These are phyloP conservation scores for Drosophila miranda DNA, from an alignment of 1,140 invertebrate species.

Conservation along the genomic window DNA sequence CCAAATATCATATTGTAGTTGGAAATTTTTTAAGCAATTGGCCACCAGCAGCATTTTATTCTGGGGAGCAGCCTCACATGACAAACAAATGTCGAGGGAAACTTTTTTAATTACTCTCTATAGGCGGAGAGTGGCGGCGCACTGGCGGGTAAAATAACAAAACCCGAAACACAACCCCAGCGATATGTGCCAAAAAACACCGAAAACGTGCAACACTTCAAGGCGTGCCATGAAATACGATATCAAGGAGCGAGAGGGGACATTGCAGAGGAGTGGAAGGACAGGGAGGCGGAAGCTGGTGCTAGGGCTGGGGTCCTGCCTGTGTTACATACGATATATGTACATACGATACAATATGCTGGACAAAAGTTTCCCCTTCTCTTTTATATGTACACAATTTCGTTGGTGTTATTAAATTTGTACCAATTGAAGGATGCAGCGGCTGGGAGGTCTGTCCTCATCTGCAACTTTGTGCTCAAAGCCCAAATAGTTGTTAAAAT, in stretches of 20 bases:
- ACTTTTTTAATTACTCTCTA: slow-evolving; percentile 55
- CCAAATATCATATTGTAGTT: slow-evolving; percentile 18
- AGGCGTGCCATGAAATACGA: slow-evolving; percentile 44
- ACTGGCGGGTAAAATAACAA: slow-evolving; percentile 1
- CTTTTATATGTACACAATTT: not conserved
- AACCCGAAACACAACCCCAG: slow-evolving; percentile 21
- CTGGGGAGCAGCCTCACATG: slow-evolving; percentile 11
- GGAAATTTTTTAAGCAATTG: slow-evolving; percentile 5
- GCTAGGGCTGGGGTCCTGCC: not conserved
- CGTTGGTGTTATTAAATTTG: slow-evolving; percentile 16
- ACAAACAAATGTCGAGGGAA: slow-evolving; percentile 47
- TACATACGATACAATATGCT: slow-evolving; percentile 6
- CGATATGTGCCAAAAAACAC: slow-evolving; percentile 28
- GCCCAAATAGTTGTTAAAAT: too few relatives aligned
- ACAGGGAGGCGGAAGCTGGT: too few relatives aligned
- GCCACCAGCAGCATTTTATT: slow-evolving; percentile 4
- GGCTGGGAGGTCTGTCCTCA: not conserved
- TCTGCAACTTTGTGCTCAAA: not conserved
- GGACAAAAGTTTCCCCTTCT: slow-evolving; percentile 5
- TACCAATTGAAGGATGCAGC: slow-evolving; percentile 7
- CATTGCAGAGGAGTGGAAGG: slow-evolving; percentile 3
- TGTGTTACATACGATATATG: slow-evolving; percentile 7
- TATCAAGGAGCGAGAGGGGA: slow-evolving; percentile 1
- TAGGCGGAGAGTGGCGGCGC: slow-evolving; percentile 15
- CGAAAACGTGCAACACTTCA: slow-evolving; percentile 32